phyloP scores from a whole-genome alignment of 2,113 vertebrate genomes.

The Cryptotis parvus region DNA sequence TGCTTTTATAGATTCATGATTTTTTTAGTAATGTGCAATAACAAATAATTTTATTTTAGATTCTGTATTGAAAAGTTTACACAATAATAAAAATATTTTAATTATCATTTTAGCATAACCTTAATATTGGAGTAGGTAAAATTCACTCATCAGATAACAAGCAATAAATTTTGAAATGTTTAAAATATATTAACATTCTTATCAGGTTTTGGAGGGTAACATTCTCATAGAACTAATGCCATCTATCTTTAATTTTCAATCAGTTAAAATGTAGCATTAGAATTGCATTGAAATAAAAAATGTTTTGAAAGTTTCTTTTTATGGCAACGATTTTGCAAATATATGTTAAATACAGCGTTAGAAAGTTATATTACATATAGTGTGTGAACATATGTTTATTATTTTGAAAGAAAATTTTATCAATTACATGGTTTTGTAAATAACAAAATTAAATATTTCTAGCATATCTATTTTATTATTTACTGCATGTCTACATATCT shows the following conservation, averaged over 20 bases:
- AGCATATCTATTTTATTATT: not conserved
- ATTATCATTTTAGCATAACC: slow-evolving; percentile 25
- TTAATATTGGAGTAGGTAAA: not conserved
- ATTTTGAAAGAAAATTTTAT: not conserved
- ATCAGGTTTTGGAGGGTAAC: not conserved
- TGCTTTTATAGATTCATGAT: too few species aligned
- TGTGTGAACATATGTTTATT: not conserved
- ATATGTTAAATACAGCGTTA: not conserved
- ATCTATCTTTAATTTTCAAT: not conserved
- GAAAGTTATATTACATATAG: not conserved
- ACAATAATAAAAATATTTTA: slow-evolving; percentile 45
- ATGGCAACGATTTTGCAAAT: not conserved
- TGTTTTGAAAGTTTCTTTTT: not conserved
- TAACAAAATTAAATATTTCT: not conserved
- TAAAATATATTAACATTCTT: not conserved
- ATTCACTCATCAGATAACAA: not conserved
- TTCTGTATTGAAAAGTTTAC: slow-evolving; percentile 20
- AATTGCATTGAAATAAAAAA: not conserved
- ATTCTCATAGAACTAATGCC: not conserved
- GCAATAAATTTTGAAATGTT: not conserved
- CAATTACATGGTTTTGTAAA: not conserved
- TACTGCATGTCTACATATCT: slow-evolving; percentile 15
- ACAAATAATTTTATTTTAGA: slow-evolving; percentile 28
- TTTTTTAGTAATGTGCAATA: too few species aligned
- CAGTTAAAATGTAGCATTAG: not conserved